Conservation (phyloP, 1,140 invertebrate species). For the Lethrus apterus region DNA sequence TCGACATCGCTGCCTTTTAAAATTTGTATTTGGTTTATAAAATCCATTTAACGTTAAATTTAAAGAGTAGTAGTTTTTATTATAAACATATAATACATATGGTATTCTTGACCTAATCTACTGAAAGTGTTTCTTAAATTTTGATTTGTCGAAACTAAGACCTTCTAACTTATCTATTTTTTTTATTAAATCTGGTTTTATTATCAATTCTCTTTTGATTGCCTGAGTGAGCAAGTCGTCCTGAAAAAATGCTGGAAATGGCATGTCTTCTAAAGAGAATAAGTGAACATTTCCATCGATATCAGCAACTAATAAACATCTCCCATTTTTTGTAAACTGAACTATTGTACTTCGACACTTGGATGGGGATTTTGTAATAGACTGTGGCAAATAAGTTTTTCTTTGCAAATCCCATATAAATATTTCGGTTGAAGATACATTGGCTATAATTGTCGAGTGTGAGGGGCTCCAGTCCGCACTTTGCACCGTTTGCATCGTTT, state of each 20-base stretch:
- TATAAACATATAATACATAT: too few relatives aligned
- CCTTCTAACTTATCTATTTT: slow-evolving; percentile 48
- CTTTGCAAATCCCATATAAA: slow-evolving; percentile 66
- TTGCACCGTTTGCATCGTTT: slow-evolving; percentile 50
- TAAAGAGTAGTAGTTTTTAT: too few relatives aligned
- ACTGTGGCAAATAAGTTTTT: slow-evolving; percentile 56
- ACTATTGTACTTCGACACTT: slow-evolving; percentile 42
- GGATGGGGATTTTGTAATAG: slow-evolving; percentile 45
- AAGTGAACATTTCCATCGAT: slow-evolving; percentile 54
- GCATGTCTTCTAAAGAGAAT: slow-evolving; percentile 59
- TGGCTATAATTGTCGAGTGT: slow-evolving; percentile 74
- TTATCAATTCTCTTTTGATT: slow-evolving; percentile 53
- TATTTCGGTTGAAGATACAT: slow-evolving; percentile 60
- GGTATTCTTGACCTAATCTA: too few relatives aligned
- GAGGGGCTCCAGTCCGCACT: slow-evolving; percentile 71
- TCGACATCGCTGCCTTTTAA: too few relatives aligned
- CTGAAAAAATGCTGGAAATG: slow-evolving; percentile 58
- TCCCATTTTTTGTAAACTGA: slow-evolving; percentile 55
- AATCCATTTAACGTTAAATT: too few relatives aligned
- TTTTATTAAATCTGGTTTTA: slow-evolving; percentile 50
- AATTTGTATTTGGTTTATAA: too few relatives aligned
- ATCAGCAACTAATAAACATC: slow-evolving; percentile 58
- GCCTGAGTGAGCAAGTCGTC: slow-evolving; percentile 49
- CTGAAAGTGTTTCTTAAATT: slow-evolving; percentile 10
- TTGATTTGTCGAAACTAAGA: slow-evolving; percentile 2